Evolutionary conservation across 2,888 invertebrate species (phyloP), one percentile per base, ranked within the genome.

Genomic region (Dicranocentrus wangi): DNA sequence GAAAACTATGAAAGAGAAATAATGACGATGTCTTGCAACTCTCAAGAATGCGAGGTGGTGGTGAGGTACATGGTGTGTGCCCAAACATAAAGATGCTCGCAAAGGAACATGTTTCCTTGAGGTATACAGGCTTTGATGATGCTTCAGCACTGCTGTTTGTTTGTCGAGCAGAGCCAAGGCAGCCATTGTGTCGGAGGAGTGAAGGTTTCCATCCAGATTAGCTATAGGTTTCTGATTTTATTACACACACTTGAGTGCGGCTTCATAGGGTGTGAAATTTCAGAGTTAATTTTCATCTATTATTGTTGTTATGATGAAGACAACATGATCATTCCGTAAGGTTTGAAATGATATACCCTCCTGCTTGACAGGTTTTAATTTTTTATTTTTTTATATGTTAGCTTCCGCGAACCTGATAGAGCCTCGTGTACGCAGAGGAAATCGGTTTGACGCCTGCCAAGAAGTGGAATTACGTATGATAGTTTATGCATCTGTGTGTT

Each of bases 191-290:
- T 39, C 39, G 39, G 39, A 39, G n/a, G n/a, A 32, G 32, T 32
- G 32, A n/a, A n/a, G n/a, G n/a, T n/a, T n/a, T n/a, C n/a, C n/a
- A n/a, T n/a, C 32, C 32, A 32, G 32, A 3, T 7, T 32, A 32
- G 3, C 10, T 32, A 47, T 47, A n/a, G 15, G 55, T 51, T 15
- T 58, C 13, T 7, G 13, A 61, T 61, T 61, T 61, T 28, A 61
- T 61, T 61, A 39, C 61, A 39, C 19, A 61, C 61, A 61, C 15
- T 61, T 61, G 61, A 61, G 8, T 28, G 61, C 21, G 25, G 63
- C 17, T 43, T 23, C 28, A 61, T 60, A 32, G 70, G 27, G 71
- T 71, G 71, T 60, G 58, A 70, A 70, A 70, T 70, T 58, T 70
- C 70, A 58, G 70, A 39, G 42, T 70, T 70, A 42, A 58, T 70